Percentiles rank a stretch among this genome's conserved stretches.
phyloP scores from a whole-genome alignment of 2,797 vertebrate genomes.

The Schizothorax lantsangensis region DNA sequence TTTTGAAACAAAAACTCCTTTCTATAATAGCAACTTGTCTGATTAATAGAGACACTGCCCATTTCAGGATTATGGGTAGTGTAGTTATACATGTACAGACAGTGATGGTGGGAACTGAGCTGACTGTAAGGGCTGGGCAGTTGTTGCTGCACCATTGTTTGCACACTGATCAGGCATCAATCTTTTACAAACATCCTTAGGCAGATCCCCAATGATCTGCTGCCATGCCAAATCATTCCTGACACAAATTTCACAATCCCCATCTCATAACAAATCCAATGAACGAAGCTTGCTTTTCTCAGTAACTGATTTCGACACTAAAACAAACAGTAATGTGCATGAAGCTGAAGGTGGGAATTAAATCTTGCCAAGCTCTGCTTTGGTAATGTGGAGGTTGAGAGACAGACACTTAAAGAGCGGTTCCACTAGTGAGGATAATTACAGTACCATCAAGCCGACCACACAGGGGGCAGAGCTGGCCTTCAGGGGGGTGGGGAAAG shows the following conservation, averaged over 20 bases:
- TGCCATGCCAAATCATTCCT: constrained; percentile 21
- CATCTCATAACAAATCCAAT: neutral
- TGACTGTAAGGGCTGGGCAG: constrained; percentile 10
- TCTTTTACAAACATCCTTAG: constrained; percentile 62
- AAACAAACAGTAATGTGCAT: constrained; percentile 1
- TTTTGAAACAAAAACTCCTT: neutral
- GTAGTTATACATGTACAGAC: neutral
- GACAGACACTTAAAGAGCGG: neutral
- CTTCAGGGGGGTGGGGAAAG: neutral
- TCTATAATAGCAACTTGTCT: neutral
- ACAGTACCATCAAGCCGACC: neutral
- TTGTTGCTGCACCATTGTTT: constrained; percentile 40
- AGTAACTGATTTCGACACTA: constrained; percentile 17
- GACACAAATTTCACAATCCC: neutral
- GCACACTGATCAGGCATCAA: constrained; percentile 29
- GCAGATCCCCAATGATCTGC: neutral
- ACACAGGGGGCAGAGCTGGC: constrained; percentile 16
- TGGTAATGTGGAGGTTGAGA: neutral
- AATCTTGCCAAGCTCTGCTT: constrained; percentile 6
- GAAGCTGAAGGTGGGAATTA: neutral
- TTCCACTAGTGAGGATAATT: neutral
- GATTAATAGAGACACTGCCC: neutral
- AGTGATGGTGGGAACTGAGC: constrained; percentile 10
- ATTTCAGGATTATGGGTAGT: constrained; percentile 2
- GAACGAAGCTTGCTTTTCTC: neutral